Percentiles rank a stretch among this genome's conserved stretches.
phyloP scores from a whole-genome alignment of 2,888 invertebrate species.

The Tinea trinotella region DNA sequence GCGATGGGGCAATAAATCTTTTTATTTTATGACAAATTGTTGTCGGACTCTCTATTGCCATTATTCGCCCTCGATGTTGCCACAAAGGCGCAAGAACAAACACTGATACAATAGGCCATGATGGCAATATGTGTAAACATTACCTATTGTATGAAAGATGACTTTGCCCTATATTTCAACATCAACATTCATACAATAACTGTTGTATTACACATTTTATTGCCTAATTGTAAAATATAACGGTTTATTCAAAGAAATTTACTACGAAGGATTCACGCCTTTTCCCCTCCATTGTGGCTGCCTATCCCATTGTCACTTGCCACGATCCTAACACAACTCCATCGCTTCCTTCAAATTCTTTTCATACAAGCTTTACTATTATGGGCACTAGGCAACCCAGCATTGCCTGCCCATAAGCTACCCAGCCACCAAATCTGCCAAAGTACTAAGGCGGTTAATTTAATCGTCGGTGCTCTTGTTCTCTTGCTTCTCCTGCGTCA shows the following conservation, averaged over 20 bases:
- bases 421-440: too few relatives aligned
- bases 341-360: too few relatives aligned
- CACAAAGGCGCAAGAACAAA: conserved; percentile 66
- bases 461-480: too few relatives aligned
- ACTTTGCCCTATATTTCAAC: conserved; percentile 32
- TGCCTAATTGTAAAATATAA: background rate
- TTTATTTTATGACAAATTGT: conserved; percentile 72
- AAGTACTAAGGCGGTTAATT: too few relatives aligned
- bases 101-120: conserved; percentile 54
- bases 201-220: background rate
- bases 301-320: too few relatives aligned
- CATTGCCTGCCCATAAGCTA: too few relatives aligned
- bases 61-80: conserved; percentile 41
- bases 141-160: conserved; percentile 38
- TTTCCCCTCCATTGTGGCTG: too few relatives aligned
- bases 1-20: conserved; percentile 59
- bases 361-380: too few relatives aligned
- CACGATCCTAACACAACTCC: too few relatives aligned
- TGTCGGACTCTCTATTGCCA: conserved; percentile 40
- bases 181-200: conserved; percentile 30
- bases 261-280: too few relatives aligned
- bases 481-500: too few relatives aligned
- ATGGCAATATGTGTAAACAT: conserved; percentile 60
- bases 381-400: too few relatives aligned
- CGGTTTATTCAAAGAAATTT: background rate